Evolutionary conservation across 35 echinoderm and acorn worm genomes (phyloP).

Genomic region (Heliocidaris erythrogramma): DNA sequence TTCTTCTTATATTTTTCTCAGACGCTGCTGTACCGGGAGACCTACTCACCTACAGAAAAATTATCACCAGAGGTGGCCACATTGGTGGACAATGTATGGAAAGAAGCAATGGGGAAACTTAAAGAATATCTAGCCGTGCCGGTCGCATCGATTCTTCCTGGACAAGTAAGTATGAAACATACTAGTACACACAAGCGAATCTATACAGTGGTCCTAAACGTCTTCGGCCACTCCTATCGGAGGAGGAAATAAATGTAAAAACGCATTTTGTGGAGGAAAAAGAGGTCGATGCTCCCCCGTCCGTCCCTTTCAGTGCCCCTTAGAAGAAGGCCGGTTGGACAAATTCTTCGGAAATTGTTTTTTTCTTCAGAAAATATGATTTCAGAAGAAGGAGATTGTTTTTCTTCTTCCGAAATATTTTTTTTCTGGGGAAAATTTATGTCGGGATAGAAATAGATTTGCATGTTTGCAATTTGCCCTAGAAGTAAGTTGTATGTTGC

Average conservation of each 20-base stretch:
- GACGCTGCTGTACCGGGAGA: constrained; percentile 22
- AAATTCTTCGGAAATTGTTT: no score
- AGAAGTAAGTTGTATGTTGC: no score
- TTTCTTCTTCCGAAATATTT: no score
- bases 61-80: constrained; percentile 51
- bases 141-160: constrained; percentile 23
- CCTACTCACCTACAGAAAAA: constrained; percentile 24
- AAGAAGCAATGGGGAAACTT: constrained; percentile 58
- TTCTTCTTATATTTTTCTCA: background rate
- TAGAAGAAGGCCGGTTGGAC: no score
- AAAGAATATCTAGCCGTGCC: constrained; percentile 36
- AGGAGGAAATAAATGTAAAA: background rate
- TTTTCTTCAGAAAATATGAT: no score
- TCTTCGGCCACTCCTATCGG: background rate
- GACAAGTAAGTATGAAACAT: background rate
- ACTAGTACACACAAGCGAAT: no score
- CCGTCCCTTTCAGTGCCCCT: background rate
- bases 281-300: background rate
- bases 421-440: no score
- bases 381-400: no score
- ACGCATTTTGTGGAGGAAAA: background rate
- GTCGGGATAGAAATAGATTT: no score
- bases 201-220: no score
- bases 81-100: constrained; percentile 59
- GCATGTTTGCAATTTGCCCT: no score